Percentiles rank a stretch among this genome's conserved stretches.
Evolutionary conservation across 2,797 vertebrate genomes (phyloP).

Genomic region (Characodon lateralis): DNA sequence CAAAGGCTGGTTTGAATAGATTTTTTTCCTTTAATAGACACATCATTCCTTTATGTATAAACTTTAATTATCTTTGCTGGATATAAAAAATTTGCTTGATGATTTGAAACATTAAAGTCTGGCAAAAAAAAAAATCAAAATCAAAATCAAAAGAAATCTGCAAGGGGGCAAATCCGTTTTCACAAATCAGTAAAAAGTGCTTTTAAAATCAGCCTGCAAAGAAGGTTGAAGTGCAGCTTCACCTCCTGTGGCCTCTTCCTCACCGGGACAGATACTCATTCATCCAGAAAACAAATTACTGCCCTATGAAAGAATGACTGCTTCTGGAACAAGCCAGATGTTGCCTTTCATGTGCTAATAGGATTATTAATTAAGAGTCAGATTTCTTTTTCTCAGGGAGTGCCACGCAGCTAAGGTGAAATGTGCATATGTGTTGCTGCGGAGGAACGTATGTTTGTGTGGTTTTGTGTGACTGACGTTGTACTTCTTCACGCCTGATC

Average conservation of each 20-base stretch:
- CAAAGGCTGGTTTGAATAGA: background rate
- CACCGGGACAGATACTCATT: conserved; percentile 45
- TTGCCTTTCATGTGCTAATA: conserved; percentile 80
- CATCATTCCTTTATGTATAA: too few relatives aligned
- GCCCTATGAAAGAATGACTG: conserved; percentile 53
- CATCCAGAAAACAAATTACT: conserved; percentile 68
- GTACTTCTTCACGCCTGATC: conserved; percentile 47
- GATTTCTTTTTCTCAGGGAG: conserved; percentile 23
- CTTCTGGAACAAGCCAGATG: conserved; percentile 73
- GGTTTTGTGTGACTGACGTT: conserved; percentile 10
- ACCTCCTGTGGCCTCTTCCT: conserved; percentile 37
- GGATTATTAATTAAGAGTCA: conserved; percentile 75
- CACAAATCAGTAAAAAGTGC: background rate
- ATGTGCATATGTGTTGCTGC: conserved; percentile 11
- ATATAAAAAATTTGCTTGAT: background rate
- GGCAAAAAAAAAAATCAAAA: background rate
- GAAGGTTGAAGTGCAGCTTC: conserved; percentile 39
- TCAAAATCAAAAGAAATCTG: background rate
- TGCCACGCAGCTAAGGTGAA: conserved; percentile 35
- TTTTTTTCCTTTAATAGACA: background rate
- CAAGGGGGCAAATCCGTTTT: background rate
- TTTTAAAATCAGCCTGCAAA: conserved; percentile 6
- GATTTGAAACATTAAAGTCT: background rate
- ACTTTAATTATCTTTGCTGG: background rate
- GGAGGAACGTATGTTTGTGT: background rate